A percentile compares a stretch with the other conserved stretches of the same genome.
These are phyloP conservation scores for Choloepus hoffmanni DNA, from an alignment of 2,113 vertebrate genomes.

Conservation along the genomic window DNA sequence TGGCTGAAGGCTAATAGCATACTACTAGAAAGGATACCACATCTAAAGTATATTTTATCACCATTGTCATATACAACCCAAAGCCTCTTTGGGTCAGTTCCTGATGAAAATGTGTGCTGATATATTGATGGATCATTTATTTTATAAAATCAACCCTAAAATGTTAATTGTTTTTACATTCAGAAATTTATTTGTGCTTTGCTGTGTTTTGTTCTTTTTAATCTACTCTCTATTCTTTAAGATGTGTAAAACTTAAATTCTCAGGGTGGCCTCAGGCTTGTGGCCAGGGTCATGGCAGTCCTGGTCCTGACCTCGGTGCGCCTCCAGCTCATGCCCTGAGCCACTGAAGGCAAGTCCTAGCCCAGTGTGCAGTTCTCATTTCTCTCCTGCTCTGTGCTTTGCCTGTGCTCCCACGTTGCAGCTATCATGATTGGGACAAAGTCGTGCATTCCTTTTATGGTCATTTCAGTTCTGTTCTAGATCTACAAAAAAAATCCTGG, in stretches of 20 bases:
- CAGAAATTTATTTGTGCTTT: constrained; percentile 45
- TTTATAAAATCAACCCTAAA: not conserved
- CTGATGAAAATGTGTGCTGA: not conserved
- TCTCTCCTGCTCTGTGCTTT: too few relatives aligned
- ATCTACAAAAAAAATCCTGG: constrained; percentile 97
- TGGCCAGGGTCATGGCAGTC: too few relatives aligned
- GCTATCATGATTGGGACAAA: constrained; percentile 82
- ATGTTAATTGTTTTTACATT: constrained; percentile 33
- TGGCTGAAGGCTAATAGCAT: not conserved
- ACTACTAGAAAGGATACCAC: not conserved
- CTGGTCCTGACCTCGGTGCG: too few relatives aligned
- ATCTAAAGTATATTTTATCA: not conserved
- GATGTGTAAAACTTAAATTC: constrained; percentile 37
- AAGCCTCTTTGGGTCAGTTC: not conserved
- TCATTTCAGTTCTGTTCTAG: constrained; percentile 97
- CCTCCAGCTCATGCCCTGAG: too few relatives aligned
- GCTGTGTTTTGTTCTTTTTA: constrained; percentile 50
- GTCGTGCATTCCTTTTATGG: constrained; percentile 98
- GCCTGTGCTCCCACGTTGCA: too few relatives aligned
- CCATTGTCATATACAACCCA: not conserved
- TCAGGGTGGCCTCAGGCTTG: too few relatives aligned
- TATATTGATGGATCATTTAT: not conserved
- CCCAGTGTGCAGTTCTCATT: too few relatives aligned
- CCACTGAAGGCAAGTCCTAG: too few relatives aligned
- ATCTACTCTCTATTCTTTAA: constrained; percentile 53